Evolutionary conservation across 2,797 vertebrate species (phyloP).

Genomic region (Myotis myotis): DNA sequence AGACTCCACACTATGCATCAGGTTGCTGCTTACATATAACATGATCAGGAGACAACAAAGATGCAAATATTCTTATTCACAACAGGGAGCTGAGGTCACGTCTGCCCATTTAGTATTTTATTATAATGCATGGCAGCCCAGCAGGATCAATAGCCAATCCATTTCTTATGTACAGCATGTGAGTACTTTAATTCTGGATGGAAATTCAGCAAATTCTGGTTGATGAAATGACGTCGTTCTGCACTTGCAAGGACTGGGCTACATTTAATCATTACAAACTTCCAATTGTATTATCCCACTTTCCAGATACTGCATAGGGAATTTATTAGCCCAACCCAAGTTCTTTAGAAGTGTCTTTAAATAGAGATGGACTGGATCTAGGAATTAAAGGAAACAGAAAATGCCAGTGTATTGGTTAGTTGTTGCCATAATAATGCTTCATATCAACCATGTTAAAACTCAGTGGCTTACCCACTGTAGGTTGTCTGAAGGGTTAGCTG

Average conservation of each 20-base stretch:
- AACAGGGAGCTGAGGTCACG: constrained; percentile 51
- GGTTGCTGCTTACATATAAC: constrained; percentile 61
- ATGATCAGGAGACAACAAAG: constrained; percentile 29
- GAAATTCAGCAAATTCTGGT: background rate
- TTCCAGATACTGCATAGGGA: accelerated
- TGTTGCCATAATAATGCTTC: background rate
- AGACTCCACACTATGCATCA: constrained; percentile 71
- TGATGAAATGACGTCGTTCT: background rate
- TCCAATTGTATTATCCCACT: background rate
- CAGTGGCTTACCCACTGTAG: background rate
- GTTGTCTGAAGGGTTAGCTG: background rate
- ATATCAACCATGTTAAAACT: background rate
- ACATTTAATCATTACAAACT: background rate
- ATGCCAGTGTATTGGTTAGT: background rate
- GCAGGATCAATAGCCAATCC: constrained; percentile 53
- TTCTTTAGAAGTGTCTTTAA: constrained; percentile 27
- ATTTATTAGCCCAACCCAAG: background rate
- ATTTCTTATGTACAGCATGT: background rate
- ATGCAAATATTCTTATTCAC: constrained; percentile 67
- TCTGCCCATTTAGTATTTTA: constrained; percentile 44
- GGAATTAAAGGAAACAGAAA: background rate
- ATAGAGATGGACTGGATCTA: background rate
- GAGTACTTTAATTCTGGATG: constrained; percentile 14
- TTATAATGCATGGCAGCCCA: background rate
- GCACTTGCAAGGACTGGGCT: background rate